These are phyloP conservation scores for Xanthia togata DNA, from an alignment of 2,888 invertebrate genomes.

Conservation along the genomic window DNA sequence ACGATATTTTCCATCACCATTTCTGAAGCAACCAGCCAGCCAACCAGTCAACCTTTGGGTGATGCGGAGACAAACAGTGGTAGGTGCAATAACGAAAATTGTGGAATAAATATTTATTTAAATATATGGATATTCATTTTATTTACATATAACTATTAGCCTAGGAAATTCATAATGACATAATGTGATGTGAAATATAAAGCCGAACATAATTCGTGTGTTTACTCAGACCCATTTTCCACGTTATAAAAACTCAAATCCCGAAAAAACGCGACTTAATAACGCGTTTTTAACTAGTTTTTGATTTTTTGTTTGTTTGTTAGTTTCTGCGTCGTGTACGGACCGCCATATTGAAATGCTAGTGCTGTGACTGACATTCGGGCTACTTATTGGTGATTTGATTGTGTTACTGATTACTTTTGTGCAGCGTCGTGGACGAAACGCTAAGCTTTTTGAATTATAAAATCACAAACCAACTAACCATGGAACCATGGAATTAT, in stretches of 20 bases:
- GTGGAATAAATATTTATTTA: no score
- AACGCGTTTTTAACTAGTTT: background rate
- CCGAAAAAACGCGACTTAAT: background rate
- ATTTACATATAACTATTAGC: no score
- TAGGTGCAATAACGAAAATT: no score
- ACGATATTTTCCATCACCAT: no score
- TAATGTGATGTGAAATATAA: background rate
- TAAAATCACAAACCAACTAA: no score
- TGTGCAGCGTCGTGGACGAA: background rate
- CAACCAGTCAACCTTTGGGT: no score
- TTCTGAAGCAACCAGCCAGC: no score
- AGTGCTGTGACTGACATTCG: background rate
- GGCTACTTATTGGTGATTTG: background rate
- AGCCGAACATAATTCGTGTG: background rate
- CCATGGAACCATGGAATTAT: no score
- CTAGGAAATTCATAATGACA: background rate
- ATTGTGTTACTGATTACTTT: background rate
- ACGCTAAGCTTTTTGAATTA: background rate
- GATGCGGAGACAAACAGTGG: no score
- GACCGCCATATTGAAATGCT: background rate
- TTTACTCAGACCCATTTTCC: background rate
- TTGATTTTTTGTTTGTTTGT: background rate
- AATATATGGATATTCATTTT: no score
- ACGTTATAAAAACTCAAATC: no score
- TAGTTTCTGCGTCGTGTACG: background rate